phyloP scores from a whole-genome alignment of 2,113 vertebrate genomes.

The Aleadryas rufinucha region DNA sequence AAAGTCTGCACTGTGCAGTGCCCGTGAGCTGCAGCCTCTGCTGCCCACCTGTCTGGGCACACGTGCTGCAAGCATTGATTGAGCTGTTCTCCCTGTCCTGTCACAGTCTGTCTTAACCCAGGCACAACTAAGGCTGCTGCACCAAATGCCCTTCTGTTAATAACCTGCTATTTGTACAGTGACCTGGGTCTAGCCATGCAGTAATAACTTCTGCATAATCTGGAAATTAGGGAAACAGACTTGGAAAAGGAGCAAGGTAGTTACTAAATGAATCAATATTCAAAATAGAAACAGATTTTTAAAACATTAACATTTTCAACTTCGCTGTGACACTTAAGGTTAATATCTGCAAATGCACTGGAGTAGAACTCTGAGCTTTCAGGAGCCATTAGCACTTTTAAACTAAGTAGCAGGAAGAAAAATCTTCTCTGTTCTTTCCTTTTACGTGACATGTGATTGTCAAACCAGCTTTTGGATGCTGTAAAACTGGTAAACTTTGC shows the following conservation, averaged over 20 bases:
- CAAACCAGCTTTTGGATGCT: background rate
- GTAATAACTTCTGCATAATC: background rate
- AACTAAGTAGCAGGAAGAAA: background rate
- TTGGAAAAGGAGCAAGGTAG: background rate
- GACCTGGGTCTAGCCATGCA: background rate
- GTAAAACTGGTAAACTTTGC: background rate
- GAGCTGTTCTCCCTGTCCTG: background rate
- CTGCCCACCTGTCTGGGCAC: background rate
- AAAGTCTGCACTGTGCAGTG: rapidly evolving
- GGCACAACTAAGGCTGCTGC: background rate
- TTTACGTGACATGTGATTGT: rapidly evolving
- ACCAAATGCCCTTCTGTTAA: background rate
- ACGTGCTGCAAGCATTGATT: rapidly evolving
- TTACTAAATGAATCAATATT: background rate
- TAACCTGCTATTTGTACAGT: background rate
- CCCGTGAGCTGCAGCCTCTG: background rate
- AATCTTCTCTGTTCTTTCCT: background rate
- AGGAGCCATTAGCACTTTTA: background rate
- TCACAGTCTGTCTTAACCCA: background rate
- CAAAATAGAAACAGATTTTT: background rate
- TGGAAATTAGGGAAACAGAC: background rate
- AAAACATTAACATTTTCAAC: background rate
- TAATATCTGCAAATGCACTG: background rate
- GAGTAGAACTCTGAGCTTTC: background rate
- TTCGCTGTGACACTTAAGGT: background rate